These are phyloP conservation scores for Malthinus flaveolus DNA, from an alignment of 2,888 invertebrate species.

Conservation along the genomic window DNA sequence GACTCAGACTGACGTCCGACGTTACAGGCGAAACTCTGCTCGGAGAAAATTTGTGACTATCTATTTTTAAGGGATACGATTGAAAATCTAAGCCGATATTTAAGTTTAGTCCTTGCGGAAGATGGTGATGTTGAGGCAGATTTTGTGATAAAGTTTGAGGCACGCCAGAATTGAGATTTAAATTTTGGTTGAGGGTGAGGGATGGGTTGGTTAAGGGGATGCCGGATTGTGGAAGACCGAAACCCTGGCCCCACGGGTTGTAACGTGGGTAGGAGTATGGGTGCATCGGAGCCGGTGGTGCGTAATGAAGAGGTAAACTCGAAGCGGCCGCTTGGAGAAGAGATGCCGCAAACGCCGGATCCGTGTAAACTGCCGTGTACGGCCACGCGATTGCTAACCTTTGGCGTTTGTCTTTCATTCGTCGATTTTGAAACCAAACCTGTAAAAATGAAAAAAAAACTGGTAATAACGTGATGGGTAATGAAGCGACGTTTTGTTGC, in stretches of 20 bases:
- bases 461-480: too few relatives aligned
- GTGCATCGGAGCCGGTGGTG: conserved; percentile 60
- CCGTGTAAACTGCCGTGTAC: conserved; percentile 90
- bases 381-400: conserved; percentile 95
- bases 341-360: conserved; percentile 91
- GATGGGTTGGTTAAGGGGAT: conserved; percentile 53
- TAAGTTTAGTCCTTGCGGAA: conserved; percentile 41
- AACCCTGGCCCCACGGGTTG: conserved; percentile 57
- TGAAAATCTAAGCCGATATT: conserved; percentile 45
- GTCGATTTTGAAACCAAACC: conserved; percentile 97
- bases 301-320: conserved; percentile 58
- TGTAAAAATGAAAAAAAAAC: conserved; percentile 49
- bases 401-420: conserved; percentile 98
- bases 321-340: conserved; percentile 87
- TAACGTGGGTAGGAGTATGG: conserved; percentile 65
- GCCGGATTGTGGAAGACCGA: conserved; percentile 55
- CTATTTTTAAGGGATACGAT: conserved; percentile 30
- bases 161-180: conserved; percentile 45
- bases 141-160: conserved; percentile 53
- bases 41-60: conserved; percentile 24
- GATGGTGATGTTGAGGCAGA: conserved; percentile 44
- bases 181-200: conserved; percentile 39
- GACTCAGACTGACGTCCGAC: conserved; percentile 52
- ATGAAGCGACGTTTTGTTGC: too few relatives aligned
- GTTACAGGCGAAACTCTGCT: conserved; percentile 47